These are phyloP conservation scores for Machimus atricapillus DNA, from an alignment of 2,888 invertebrate genomes.

Conservation along the genomic window DNA sequence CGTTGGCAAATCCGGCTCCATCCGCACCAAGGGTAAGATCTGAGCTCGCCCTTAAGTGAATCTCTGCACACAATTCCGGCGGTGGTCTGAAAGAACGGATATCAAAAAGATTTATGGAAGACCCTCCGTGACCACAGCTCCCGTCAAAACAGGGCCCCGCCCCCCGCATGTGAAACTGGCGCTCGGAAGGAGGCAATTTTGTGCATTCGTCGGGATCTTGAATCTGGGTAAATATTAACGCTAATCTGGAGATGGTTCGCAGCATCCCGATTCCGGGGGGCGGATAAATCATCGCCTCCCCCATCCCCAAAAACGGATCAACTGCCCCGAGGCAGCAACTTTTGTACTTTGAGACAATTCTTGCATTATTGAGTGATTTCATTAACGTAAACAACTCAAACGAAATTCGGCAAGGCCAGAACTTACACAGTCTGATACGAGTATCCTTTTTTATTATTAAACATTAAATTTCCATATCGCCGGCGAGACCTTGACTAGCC, in stretches of 20 bases:
- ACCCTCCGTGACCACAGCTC: not conserved
- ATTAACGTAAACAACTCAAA: conserved; percentile 7
- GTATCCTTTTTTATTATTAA: conserved; percentile 44
- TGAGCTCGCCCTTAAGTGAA: not conserved
- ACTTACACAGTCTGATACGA: conserved; percentile 24
- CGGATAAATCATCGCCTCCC: not conserved
- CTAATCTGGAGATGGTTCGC: not conserved
- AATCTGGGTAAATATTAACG: conserved; percentile 13
- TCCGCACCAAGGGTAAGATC: not conserved
- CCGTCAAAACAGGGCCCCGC: not conserved
- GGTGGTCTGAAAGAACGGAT: not conserved
- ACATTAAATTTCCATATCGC: conserved; percentile 44
- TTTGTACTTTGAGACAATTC: not conserved
- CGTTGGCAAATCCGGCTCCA: not conserved
- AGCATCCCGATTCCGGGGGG: not conserved
- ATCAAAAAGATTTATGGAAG: not conserved
- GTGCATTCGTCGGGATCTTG: not conserved
- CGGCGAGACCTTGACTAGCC: conserved; percentile 24
- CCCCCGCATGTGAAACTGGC: not conserved
- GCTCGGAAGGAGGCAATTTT: not conserved
- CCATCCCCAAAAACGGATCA: not conserved
- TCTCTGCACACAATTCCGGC: not conserved
- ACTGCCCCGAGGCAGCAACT: not conserved
- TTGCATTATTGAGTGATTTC: conserved; percentile 11
- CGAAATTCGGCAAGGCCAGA: not conserved